Percentiles rank a stretch among this genome's conserved stretches.
Evolutionary conservation across 2,888 invertebrate species (phyloP).

Genomic region (Eutolmus rufibarbis): DNA sequence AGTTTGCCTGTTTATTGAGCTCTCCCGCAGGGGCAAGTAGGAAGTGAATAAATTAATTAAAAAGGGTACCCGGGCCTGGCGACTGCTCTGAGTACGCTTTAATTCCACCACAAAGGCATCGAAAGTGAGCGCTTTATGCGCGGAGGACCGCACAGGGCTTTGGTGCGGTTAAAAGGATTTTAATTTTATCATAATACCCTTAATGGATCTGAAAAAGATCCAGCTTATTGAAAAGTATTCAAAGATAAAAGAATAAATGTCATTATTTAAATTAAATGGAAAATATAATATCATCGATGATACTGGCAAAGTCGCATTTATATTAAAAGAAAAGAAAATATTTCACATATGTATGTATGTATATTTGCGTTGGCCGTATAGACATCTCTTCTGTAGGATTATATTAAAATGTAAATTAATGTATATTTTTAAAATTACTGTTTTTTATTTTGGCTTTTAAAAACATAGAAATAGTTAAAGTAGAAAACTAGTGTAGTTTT

Average conservation of each 20-base stretch:
- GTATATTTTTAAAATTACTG: too few relatives aligned
- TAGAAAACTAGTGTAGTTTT: too few relatives aligned
- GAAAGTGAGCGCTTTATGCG: neutral
- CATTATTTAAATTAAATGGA: neutral
- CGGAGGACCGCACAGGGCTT: neutral
- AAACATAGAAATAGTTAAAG: too few relatives aligned
- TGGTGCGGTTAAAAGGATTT: neutral
- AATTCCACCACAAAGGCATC: neutral
- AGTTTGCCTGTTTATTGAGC: neutral
- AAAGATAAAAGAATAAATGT: neutral
- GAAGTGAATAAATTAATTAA: neutral
- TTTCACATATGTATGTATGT: too few relatives aligned
- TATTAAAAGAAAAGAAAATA: too few relatives aligned
- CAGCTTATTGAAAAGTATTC: neutral
- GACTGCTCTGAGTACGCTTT: neutral
- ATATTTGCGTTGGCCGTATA: too few relatives aligned
- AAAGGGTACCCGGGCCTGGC: neutral
- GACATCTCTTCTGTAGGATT: too few relatives aligned
- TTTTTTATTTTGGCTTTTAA: too few relatives aligned
- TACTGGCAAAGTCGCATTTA: too few relatives aligned
- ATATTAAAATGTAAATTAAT: too few relatives aligned
- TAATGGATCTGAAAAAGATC: neutral
- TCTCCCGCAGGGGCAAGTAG: neutral
- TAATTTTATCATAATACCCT: neutral
- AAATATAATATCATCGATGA: too few relatives aligned